phyloP scores from a whole-genome alignment of 2,888 invertebrate genomes.

The Drosophila testacea region DNA sequence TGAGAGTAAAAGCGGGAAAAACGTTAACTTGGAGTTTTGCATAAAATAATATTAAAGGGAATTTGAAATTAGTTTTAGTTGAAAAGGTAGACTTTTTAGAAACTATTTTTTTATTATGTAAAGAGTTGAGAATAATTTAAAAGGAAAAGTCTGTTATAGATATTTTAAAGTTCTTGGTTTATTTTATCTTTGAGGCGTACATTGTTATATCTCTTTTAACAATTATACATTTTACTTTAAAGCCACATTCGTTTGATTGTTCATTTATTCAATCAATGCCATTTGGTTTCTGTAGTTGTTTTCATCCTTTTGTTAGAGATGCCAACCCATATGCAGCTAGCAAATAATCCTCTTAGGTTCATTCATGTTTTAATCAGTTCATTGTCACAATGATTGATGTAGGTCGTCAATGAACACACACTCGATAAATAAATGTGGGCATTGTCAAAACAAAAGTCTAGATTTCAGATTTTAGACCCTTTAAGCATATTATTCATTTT shows the following conservation, averaged over 20 bases:
- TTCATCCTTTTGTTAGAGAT: conserved; percentile 6
- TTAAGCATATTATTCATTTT: conserved; percentile 28
- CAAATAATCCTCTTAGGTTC: conserved; percentile 55
- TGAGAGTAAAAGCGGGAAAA: conserved; percentile 37
- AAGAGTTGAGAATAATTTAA: no score
- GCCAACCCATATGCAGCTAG: conserved; percentile 10
- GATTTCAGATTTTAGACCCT: conserved; percentile 13
- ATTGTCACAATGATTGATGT: conserved; percentile 62
- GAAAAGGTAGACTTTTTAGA: no score
- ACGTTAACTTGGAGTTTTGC: conserved; percentile 28
- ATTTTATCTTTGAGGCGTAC: not conserved
- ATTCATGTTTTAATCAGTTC: conserved; percentile 64
- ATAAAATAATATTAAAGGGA: conserved; percentile 38
- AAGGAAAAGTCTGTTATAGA: no score
- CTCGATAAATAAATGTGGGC: conserved; percentile 39
- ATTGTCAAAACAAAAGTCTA: conserved; percentile 50
- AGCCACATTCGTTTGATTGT: not conserved
- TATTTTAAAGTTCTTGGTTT: not conserved
- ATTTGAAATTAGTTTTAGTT: conserved; percentile 19
- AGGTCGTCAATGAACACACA: conserved; percentile 35
- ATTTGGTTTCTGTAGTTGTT: not conserved
- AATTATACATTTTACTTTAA: conserved; percentile 8
- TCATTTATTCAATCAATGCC: conserved; percentile 13
- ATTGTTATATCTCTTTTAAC: not conserved
- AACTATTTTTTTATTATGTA: no score